Percentiles rank a stretch among this genome's conserved stretches.
These are phyloP conservation scores for Sorex fumeus DNA, from an alignment of 2,113 vertebrate species.

Conservation along the genomic window DNA sequence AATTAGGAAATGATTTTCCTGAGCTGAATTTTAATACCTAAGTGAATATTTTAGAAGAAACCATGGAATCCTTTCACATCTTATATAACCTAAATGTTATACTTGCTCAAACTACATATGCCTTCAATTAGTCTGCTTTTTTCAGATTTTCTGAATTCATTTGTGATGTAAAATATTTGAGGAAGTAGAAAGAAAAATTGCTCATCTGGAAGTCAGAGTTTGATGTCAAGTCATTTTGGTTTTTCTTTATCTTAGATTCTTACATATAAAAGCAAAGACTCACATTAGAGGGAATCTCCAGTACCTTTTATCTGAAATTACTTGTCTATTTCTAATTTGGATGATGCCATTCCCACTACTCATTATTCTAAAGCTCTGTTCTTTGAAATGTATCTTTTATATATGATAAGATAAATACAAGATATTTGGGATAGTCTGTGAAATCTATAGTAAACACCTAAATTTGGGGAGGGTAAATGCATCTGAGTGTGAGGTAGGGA, in stretches of 20 bases:
- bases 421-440: background rate
- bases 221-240: background rate
- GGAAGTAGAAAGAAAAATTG: background rate
- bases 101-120: background rate
- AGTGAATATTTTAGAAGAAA: background rate
- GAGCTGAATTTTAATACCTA: slow-evolving; percentile 25
- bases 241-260: background rate
- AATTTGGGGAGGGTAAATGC: no score
- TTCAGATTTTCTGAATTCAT: background rate
- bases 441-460: background rate
- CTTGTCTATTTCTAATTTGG: background rate
- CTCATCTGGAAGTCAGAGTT: background rate
- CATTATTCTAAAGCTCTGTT: background rate
- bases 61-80: background rate
- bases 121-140: background rate
- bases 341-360: background rate
- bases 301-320: background rate
- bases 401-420: background rate
- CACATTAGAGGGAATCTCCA: background rate
- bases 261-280: background rate
- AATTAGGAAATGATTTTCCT: background rate
- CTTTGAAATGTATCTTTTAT: background rate
- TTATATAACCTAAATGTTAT: background rate
- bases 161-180: background rate
- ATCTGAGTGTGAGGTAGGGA: no score